phyloP scores from a whole-genome alignment of 2,888 invertebrate species.

The Chorisops tibialis region DNA sequence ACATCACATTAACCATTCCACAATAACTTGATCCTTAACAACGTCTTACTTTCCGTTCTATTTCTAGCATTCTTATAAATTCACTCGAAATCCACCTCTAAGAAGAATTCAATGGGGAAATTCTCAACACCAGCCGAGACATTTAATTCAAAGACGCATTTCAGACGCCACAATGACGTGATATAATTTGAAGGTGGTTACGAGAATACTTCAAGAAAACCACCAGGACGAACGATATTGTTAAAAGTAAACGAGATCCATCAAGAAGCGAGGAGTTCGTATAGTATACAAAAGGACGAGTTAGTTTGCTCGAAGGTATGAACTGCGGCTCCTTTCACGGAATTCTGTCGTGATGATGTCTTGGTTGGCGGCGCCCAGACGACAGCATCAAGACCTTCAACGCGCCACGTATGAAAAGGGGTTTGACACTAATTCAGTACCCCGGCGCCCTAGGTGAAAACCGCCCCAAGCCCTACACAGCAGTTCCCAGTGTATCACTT shows the following conservation, averaged over 20 bases:
- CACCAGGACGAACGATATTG: slow-evolving; percentile 2
- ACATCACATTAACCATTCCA: no score
- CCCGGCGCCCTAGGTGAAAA: slow-evolving; percentile 23
- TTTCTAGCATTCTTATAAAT: no score
- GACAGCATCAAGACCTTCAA: slow-evolving; percentile 7
- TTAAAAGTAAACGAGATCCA: slow-evolving; percentile 10
- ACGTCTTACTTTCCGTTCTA: no score
- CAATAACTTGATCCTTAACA: no score
- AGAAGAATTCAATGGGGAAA: no score
- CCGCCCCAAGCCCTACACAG: slow-evolving; percentile 4
- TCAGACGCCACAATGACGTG: no score
- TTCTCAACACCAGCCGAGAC: no score
- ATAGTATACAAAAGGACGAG: slow-evolving; percentile 5
- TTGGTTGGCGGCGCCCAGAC: slow-evolving; percentile 11
- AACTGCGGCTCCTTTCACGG: slow-evolving; percentile 6
- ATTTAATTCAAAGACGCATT: no score
- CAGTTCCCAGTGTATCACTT: slow-evolving; percentile 16
- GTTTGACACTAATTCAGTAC: slow-evolving; percentile 26
- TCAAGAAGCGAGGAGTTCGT: background rate
- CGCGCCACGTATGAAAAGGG: slow-evolving; percentile 25
- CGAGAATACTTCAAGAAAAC: background rate
- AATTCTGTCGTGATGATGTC: slow-evolving; percentile 16
- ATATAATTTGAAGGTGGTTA: no score
- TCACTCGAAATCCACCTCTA: no score
- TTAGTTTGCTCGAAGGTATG: slow-evolving; percentile 18